These are phyloP conservation scores for Chaetodon trifascialis DNA, from an alignment of 2,113 vertebrate species.

Conservation along the genomic window DNA sequence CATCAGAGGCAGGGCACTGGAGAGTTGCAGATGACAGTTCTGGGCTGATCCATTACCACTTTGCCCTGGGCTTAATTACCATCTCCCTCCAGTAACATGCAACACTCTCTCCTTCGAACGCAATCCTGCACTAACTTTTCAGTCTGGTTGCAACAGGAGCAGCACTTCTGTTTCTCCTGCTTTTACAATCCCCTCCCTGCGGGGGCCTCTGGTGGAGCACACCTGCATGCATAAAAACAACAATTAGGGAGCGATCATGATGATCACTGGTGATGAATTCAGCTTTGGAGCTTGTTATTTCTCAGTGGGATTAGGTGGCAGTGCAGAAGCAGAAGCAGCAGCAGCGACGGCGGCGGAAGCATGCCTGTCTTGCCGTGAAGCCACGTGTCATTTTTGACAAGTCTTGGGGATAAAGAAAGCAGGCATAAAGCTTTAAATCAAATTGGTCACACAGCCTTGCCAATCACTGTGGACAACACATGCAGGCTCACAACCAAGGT, in stretches of 20 bases:
- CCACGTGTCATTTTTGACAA: slow-evolving; percentile 70
- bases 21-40: slow-evolving; percentile 75
- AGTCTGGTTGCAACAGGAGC: slow-evolving; percentile 37
- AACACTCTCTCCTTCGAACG: slow-evolving; percentile 62
- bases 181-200: slow-evolving; percentile 21
- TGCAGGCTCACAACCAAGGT: slow-evolving; percentile 72
- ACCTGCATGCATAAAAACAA: slow-evolving; percentile 68
- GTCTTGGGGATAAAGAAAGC: slow-evolving; percentile 60
- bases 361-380: slow-evolving; percentile 44
- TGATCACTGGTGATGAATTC: slow-evolving; percentile 56
- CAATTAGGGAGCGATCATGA: slow-evolving; percentile 58
- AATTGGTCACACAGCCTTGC: slow-evolving; percentile 75
- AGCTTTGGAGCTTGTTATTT: slow-evolving; percentile 45
- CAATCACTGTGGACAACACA: slow-evolving; percentile 71
- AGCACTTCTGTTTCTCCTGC: slow-evolving; percentile 20
- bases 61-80: slow-evolving; percentile 78
- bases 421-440: slow-evolving; percentile 75
- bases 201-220: slow-evolving; percentile 30
- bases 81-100: slow-evolving; percentile 70
- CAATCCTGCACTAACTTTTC: slow-evolving; percentile 55
- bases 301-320: slow-evolving; percentile 44
- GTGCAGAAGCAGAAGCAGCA: background rate
- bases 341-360: background rate
- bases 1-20: slow-evolving; percentile 44
- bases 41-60: slow-evolving; percentile 78